Evolutionary conservation across 2,113 vertebrate genomes (phyloP), one percentile per base, ranked within the genome.

Genomic region (Nothocercus nigrocapillus): DNA sequence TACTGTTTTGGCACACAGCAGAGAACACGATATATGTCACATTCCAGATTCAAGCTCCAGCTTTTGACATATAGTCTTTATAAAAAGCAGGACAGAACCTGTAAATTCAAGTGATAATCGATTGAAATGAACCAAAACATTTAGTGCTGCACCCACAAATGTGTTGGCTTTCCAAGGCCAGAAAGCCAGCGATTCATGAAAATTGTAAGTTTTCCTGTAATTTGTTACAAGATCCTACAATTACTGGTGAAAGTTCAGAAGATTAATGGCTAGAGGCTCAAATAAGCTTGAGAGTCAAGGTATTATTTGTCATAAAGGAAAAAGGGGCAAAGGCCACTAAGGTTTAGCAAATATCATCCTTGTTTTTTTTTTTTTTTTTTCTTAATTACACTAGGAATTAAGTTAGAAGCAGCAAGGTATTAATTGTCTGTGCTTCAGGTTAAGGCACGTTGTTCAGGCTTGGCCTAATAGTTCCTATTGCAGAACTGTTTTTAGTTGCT

Each of bases 241-340:
- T 80, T 90, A 90, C 42, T 88, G 90, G 79, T 96, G 72, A 44
- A 89, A 93, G 45, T 89, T 70, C 74, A 88, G 62, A 68, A 77
- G 54, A 77, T 76, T 54, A 84, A 61, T 82, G 42, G 34, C 74
- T 88, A 38, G 83, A 66, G 11, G 10, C 38, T 94, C 11, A 84
- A 81, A 79, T 59, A 89, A 95, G 62, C 49, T 82, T 95, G 73
- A 90, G 67, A 61, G 28, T 70, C 59, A 89, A 53, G 30, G 22
- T 6, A 58, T 79, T 54, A 56, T 90, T 79, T 92, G 28, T 59
- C 49, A 25, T 61, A 44, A 92, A 85, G 36, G 7, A 69, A 85
- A 64, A 91, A 83, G 45, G 22, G 20, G 11, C 22, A 77, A 44
- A 77, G 28, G 3, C 24, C 62, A 17, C 11, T 83, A 5, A 63